phyloP scores from a whole-genome alignment of 2,888 invertebrate genomes.

The Stramonita haemastoma region DNA sequence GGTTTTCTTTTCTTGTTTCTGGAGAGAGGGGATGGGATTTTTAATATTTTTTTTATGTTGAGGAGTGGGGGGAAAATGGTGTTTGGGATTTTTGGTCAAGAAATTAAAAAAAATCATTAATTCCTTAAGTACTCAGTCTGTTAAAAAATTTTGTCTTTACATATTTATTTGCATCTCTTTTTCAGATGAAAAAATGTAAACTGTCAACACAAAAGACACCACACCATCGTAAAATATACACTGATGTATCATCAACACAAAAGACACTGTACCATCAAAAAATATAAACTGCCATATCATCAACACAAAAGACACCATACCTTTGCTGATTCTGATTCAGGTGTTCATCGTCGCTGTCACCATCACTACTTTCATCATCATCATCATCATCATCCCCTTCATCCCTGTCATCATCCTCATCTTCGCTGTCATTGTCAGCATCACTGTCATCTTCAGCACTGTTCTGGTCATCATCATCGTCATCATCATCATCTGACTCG shows the following conservation, averaged over 20 bases:
- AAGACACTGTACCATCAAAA: background rate
- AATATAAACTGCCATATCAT: no score
- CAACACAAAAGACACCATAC: background rate
- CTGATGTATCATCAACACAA: background rate
- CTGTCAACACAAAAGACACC: no score
- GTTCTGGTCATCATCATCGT: conserved; percentile 32
- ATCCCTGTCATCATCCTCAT: conserved; percentile 42
- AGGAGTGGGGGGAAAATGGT: no score
- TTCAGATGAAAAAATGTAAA: background rate
- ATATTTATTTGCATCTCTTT: no score
- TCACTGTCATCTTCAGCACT: background rate
- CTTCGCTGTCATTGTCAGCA: conserved; percentile 42
- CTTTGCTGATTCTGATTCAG: background rate
- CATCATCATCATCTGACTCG: background rate
- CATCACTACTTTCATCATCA: conserved; percentile 30
- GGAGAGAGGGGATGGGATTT: no score
- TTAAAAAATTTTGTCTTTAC: no score
- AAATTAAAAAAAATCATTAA: no score
- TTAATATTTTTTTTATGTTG: no score
- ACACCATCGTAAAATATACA: no score
- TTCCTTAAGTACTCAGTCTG: no score
- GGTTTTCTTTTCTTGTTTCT: no score
- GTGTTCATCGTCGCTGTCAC: conserved; percentile 40
- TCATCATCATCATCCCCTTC: conserved; percentile 42
- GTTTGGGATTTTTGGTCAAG: no score